Evolutionary conservation across 2,888 invertebrate genomes (phyloP).

Genomic region (Aromia moschata): DNA sequence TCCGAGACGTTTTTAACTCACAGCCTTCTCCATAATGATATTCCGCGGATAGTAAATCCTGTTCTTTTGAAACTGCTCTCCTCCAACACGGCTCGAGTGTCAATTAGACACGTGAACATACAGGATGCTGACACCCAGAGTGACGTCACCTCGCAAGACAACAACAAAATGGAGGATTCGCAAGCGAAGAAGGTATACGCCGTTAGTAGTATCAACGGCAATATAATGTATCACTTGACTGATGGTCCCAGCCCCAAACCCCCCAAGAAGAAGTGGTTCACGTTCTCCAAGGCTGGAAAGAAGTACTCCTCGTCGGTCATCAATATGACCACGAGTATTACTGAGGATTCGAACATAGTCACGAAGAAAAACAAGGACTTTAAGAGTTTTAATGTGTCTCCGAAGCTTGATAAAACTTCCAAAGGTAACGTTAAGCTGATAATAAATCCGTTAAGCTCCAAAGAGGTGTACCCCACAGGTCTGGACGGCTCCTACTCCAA

Average conservation of each 20-base stretch:
- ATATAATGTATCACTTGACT: conserved; percentile 73
- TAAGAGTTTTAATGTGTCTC: conserved; percentile 51
- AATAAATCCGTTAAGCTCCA: conserved; percentile 61
- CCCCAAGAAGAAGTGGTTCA: conserved; percentile 59
- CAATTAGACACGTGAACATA: conserved; percentile 78
- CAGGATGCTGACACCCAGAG: conserved; percentile 64
- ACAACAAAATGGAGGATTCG: conserved; percentile 54
- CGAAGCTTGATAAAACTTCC: conserved; percentile 47
- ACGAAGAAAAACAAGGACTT: conserved; percentile 61
- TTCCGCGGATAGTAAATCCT: conserved; percentile 81
- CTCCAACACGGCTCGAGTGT: conserved; percentile 82
- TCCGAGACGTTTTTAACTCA: conserved; percentile 82
- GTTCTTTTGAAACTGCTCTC: conserved; percentile 78
- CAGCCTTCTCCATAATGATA: conserved; percentile 78
- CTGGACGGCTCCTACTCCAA: conserved; percentile 60
- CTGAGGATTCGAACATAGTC: conserved; percentile 58
- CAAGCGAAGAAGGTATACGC: conserved; percentile 75
- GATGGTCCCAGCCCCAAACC: conserved; percentile 59
- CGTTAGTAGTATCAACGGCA: conserved; percentile 83
- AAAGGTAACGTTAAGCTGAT: conserved; percentile 61
- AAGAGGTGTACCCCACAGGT: conserved; percentile 61
- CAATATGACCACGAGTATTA: conserved; percentile 60
- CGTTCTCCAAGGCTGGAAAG: conserved; percentile 57
- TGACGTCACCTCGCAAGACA: conserved; percentile 51
- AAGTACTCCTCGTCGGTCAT: conserved; percentile 54